Conservation (phyloP, 2,113 vertebrate species). For the Gnathonemus longibarbis region DNA sequence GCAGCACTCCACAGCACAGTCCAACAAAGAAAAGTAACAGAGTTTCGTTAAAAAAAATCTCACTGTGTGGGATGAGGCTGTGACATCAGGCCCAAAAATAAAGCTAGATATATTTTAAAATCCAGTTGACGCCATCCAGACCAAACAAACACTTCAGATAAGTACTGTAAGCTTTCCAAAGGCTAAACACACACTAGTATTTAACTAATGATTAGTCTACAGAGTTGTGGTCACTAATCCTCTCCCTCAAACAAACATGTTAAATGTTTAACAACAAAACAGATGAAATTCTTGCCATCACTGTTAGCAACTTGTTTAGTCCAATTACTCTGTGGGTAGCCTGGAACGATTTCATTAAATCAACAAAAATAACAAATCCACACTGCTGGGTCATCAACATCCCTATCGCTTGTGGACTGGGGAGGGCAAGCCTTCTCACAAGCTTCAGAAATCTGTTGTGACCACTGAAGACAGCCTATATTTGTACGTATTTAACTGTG, state of each 20-base stretch:
- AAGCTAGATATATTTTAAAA: neutral
- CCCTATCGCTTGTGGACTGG: neutral
- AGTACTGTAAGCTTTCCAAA: neutral
- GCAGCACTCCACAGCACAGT: neutral
- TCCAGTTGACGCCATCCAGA: neutral
- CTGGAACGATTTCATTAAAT: neutral
- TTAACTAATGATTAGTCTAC: conserved; percentile 4
- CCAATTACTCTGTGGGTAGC: neutral
- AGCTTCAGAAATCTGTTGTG: neutral
- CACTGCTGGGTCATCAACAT: neutral
- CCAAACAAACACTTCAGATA: conserved; percentile 1
- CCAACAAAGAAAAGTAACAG: neutral
- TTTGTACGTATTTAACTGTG: neutral
- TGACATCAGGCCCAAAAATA: neutral
- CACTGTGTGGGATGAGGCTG: neutral
- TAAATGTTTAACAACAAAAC: neutral
- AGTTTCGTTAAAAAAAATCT: neutral
- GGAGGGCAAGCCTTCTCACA: neutral
- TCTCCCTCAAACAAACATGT: neutral
- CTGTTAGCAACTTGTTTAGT: neutral
- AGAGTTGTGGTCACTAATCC: neutral
- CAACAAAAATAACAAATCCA: neutral
- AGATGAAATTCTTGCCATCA: neutral
- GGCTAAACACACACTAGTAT: neutral
- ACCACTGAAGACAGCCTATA: neutral